Conservation (phyloP, 2,797 vertebrate genomes). For the Ptychadena robeensis region DNA sequence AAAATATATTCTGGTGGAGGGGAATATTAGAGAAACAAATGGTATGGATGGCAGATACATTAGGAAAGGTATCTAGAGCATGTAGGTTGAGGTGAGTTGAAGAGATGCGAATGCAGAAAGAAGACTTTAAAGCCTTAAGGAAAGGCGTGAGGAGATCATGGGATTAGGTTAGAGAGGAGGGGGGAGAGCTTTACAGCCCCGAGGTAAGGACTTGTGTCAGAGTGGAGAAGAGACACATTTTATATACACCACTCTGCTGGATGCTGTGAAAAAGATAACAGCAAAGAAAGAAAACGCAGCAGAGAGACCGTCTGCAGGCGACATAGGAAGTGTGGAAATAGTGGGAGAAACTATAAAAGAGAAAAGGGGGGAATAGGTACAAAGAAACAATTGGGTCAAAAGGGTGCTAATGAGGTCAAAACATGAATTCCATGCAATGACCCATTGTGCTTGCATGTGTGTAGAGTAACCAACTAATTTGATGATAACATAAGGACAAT, state of each 20-base stretch:
- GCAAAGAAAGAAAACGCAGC: slow-evolving; percentile 53
- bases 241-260: slow-evolving; percentile 58
- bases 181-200: slow-evolving; percentile 51
- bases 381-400: slow-evolving; percentile 23
- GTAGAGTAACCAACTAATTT: background rate
- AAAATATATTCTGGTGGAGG: slow-evolving; percentile 5
- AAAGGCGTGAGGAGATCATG: slow-evolving; percentile 59
- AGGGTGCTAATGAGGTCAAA: slow-evolving; percentile 8
- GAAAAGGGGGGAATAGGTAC: background rate
- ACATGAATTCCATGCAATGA: background rate
- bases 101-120: slow-evolving; percentile 32
- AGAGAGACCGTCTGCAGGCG: slow-evolving; percentile 47
- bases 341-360: slow-evolving; percentile 9
- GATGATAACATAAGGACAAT: background rate
- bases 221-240: slow-evolving; percentile 48
- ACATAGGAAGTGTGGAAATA: slow-evolving; percentile 27
- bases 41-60: background rate
- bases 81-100: slow-evolving; percentile 39
- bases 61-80: background rate
- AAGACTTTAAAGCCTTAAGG: slow-evolving; percentile 53
- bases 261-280: slow-evolving; percentile 56
- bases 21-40: background rate
- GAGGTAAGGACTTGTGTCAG: slow-evolving; percentile 57
- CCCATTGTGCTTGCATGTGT: background rate
- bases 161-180: slow-evolving; percentile 55